A percentile compares a stretch with the other conserved stretches of the same genome.
Conservation (phyloP, 2,888 invertebrate genomes). For the Gisinianus flammeolus region DNA sequence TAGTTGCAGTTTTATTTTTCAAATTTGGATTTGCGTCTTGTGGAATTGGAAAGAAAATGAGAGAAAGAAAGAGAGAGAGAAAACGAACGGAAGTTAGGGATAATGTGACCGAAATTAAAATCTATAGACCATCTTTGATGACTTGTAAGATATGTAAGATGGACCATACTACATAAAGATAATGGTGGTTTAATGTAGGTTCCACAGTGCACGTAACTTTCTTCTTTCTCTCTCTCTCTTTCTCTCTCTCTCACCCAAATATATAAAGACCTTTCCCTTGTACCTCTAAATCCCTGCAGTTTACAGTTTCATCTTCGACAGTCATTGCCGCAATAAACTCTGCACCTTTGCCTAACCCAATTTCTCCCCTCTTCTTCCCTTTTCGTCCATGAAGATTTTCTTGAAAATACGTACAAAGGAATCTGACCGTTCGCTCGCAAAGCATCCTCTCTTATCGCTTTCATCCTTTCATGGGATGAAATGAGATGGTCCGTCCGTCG, state of each 20-base stretch:
- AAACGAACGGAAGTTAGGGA: neutral
- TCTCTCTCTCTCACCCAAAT: neutral
- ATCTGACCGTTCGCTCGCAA: no score
- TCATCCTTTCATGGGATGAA: no score
- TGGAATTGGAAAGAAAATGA: no score
- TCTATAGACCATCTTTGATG: conserved; percentile 8
- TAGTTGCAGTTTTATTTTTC: no score
- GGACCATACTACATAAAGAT: no score
- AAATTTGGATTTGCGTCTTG: no score
- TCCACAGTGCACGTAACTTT: neutral
- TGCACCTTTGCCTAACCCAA: neutral
- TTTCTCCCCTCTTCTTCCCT: neutral
- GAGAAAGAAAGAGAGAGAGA: neutral
- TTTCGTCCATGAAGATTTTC: neutral
- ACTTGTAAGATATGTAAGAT: no score
- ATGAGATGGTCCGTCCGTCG: no score
- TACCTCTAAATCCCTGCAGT: neutral
- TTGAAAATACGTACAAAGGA: neutral
- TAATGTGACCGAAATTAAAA: neutral
- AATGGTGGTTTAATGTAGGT: no score
- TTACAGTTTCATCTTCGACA: no score
- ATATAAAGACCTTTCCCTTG: neutral
- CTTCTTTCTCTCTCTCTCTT: neutral
- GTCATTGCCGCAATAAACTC: conserved; percentile 1
- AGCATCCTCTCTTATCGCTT: no score